Conservation (phyloP, 1,140 invertebrate species). For the Tetragonula clypearis region DNA sequence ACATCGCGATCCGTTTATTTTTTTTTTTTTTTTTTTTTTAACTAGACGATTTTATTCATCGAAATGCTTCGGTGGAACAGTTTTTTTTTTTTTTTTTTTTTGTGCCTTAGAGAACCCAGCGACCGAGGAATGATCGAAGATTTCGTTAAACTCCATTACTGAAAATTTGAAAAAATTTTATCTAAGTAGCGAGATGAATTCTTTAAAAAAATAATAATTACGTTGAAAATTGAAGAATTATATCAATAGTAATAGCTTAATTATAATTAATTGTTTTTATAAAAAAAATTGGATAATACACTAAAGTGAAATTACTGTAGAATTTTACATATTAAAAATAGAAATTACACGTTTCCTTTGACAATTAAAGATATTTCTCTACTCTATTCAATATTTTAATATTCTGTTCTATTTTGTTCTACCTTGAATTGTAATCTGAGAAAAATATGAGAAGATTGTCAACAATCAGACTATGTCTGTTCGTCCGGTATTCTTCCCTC, state of each 20-base stretch:
- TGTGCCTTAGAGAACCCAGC: slow-evolving; percentile 62
- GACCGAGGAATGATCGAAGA: slow-evolving; percentile 37
- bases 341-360: not conserved
- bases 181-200: not conserved
- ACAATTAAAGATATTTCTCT: not conserved
- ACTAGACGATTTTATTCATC: slow-evolving; percentile 62
- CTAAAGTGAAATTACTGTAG: not conserved
- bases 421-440: not conserved
- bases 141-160: not conserved
- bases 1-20: slow-evolving; percentile 16
- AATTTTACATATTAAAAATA: too few species aligned
- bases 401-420: not conserved
- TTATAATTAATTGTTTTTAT: not conserved
- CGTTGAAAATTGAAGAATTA: not conserved
- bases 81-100: slow-evolving; percentile 9
- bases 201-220: not conserved
- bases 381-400: not conserved
- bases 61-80: slow-evolving; percentile 78
- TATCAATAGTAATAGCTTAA: not conserved
- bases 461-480: not conserved
- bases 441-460: not conserved
- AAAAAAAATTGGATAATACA: not conserved
- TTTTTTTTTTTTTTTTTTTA: not conserved
- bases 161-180: not conserved
- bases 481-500: not conserved